Evolutionary conservation across 2,888 invertebrate genomes (phyloP).

Genomic region (Hypsopygia costalis): DNA sequence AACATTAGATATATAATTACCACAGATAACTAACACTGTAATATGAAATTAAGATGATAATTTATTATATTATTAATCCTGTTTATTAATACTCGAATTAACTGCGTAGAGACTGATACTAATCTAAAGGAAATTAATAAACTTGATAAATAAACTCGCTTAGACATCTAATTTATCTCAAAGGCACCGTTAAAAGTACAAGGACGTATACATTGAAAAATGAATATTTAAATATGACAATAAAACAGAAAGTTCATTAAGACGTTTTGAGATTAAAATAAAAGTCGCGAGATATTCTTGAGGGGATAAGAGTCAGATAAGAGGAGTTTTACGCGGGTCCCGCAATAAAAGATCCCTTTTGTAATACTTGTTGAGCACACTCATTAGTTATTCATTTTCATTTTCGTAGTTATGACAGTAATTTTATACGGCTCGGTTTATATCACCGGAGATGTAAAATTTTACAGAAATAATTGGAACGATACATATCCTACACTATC

Average conservation of each 20-base stretch:
- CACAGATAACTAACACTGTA: too few species aligned
- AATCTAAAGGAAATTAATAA: neutral
- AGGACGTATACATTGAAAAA: slow-evolving; percentile 22
- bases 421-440: slow-evolving; percentile 47
- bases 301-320: slow-evolving; percentile 34
- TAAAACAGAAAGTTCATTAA: slow-evolving; percentile 30
- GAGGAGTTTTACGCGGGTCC: slow-evolving; percentile 32
- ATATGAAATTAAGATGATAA: too few species aligned
- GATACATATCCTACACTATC: too few species aligned
- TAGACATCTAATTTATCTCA: slow-evolving; percentile 1
- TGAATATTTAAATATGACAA: slow-evolving; percentile 28
- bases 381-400: slow-evolving; percentile 72
- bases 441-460: slow-evolving; percentile 37
- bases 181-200: slow-evolving; percentile 9
- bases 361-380: slow-evolving; percentile 55
- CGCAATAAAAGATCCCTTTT: slow-evolving; percentile 54
- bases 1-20: too few species aligned
- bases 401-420: slow-evolving; percentile 53
- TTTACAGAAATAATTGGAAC: too few species aligned
- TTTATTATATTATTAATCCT: too few species aligned
- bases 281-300: slow-evolving; percentile 27
- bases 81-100: too few species aligned
- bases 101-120: too few species aligned
- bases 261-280: slow-evolving; percentile 36
- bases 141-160: neutral